These are phyloP conservation scores for Selene dorsalis DNA, from an alignment of 2,797 vertebrate species.

Conservation along the genomic window DNA sequence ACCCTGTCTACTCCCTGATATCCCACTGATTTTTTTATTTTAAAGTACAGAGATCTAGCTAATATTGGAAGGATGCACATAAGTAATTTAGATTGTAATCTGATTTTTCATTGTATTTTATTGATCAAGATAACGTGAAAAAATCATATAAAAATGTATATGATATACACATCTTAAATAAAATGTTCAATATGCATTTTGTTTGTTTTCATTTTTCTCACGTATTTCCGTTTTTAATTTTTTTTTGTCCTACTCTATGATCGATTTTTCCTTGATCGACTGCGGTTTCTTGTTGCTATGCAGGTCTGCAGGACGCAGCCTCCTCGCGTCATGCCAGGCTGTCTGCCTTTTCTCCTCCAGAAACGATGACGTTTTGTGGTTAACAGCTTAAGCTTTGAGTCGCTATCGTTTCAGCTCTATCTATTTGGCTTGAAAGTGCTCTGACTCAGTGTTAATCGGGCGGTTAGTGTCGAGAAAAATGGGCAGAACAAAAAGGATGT, in stretches of 20 bases:
- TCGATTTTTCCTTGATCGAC: conserved; percentile 80
- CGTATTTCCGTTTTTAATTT: neutral
- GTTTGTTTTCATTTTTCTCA: neutral
- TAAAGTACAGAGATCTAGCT: neutral
- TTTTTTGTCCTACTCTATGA: conserved; percentile 6
- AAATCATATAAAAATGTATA: too few relatives aligned
- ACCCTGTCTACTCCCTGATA: neutral
- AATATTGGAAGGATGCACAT: neutral
- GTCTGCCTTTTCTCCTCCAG: conserved; percentile 16
- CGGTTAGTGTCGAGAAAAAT: neutral
- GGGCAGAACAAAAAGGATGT: conserved; percentile 25
- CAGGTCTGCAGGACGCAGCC: conserved; percentile 74
- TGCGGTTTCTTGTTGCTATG: conserved; percentile 86
- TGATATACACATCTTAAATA: too few relatives aligned
- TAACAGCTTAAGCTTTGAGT: rapidly evolving
- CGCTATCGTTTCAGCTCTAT: rapidly evolving
- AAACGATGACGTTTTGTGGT: too few relatives aligned
- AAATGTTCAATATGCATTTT: neutral
- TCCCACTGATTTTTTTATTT: neutral
- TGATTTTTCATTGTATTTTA: neutral
- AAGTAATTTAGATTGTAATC: neutral
- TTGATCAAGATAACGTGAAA: too few relatives aligned
- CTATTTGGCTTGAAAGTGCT: neutral
- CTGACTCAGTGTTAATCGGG: neutral
- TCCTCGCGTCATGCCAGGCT: conserved; percentile 36